Base-by-base conservation (phyloP, 2,888 invertebrate species). In the Dasypogon diadema region DNA sequence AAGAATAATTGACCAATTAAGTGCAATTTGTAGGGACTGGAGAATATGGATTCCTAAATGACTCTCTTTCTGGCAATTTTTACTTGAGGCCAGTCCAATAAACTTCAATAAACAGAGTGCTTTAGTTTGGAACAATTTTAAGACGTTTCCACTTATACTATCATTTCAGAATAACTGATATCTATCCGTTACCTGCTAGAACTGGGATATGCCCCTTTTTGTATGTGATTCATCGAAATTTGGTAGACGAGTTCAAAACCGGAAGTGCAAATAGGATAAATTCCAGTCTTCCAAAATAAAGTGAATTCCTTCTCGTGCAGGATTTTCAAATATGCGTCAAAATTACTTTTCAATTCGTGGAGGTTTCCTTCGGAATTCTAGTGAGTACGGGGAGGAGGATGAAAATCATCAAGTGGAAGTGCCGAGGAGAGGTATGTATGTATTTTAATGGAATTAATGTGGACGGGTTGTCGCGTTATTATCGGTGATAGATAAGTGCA, bases 331-430 rank as follows among this genome's bases (percentile, higher is more conserved):
- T 18, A 65, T 65, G 65, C 65, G 65, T 10, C 65, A 65, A 24
- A 65, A 65, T 42, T 65, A 46, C 24, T 65, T 65, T 46, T 65
- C 65, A 6, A 65, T 65, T 48, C 65, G 65, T 12, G 48, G 48
- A 10, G 65, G 65, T 0, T 48, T 46, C 14, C 24, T 65, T 22
- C 6, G 65, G 12, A 65, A 48, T 37, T 46, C 65, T 8, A 65
- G 24, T 14, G 46, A 65, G 21, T 65, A 24, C 16, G 22, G 42
- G 18, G 65, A 65, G 1, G 48, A 65, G n/a, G 14, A 16, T 6
- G 12, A 6, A 12, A 6, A 42, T 12, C 8, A 12, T 6, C 42
- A 12, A 6, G 42, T 12, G n/a, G 42, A 30, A 30, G n/a, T n/a
- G n/a, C 8, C 30, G 8, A 30, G n/a, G n/a, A 42, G n/a, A 42